These are phyloP conservation scores for Phrynocephalus guinanensis DNA, from an alignment of 2,797 vertebrate species.

Conservation along the genomic window DNA sequence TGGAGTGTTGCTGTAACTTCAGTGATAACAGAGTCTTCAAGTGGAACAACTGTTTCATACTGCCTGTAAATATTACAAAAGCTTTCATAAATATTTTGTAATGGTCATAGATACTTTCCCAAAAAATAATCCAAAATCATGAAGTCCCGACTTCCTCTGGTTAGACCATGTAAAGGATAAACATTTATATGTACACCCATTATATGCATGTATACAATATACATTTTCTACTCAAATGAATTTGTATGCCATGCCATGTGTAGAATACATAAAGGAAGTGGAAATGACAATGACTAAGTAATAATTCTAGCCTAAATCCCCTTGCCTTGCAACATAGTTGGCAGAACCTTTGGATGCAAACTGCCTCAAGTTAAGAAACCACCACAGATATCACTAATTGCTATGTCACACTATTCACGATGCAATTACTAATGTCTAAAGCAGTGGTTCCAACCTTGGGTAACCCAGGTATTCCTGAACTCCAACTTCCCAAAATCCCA, in stretches of 20 bases:
- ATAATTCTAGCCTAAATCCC: too few relatives aligned
- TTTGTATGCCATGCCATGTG: not conserved
- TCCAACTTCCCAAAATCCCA: too few relatives aligned
- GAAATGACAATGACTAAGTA: too few relatives aligned
- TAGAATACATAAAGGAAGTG: not conserved
- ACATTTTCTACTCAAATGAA: not conserved
- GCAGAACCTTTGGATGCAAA: too few relatives aligned
- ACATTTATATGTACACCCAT: not conserved
- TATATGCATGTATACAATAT: too few relatives aligned
- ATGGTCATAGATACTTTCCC: not conserved
- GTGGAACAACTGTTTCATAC: constrained; percentile 90
- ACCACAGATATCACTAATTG: too few relatives aligned
- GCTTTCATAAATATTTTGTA: not conserved
- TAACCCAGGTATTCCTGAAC: too few relatives aligned
- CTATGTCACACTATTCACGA: too few relatives aligned
- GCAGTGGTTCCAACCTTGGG: too few relatives aligned
- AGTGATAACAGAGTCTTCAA: constrained; percentile 91
- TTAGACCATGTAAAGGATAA: not conserved
- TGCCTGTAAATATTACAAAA: constrained; percentile 79
- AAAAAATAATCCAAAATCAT: not conserved
- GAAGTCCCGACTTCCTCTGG: not conserved
- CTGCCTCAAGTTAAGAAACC: too few relatives aligned
- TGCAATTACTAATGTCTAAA: too few relatives aligned
- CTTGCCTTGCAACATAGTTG: too few relatives aligned
- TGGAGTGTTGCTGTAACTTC: constrained; percentile 94